These are phyloP conservation scores for Ondatra zibethicus DNA, from an alignment of 2,113 vertebrate species.

Conservation along the genomic window DNA sequence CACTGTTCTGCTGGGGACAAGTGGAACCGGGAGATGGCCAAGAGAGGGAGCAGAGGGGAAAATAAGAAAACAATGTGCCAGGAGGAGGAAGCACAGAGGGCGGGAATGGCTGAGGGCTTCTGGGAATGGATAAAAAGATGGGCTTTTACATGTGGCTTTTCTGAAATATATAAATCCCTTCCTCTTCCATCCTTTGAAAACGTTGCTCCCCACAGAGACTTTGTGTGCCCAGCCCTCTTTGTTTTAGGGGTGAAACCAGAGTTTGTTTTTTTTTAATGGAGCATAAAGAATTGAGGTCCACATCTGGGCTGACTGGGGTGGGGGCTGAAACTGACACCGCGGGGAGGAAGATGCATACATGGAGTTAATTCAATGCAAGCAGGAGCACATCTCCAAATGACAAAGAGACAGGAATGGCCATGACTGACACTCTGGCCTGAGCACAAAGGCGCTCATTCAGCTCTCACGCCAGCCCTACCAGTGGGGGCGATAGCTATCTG, in stretches of 20 bases:
- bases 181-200: slow-evolving; percentile 60
- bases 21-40: background rate
- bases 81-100: background rate
- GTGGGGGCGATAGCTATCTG: fast-evolving
- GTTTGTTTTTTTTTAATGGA: slow-evolving; percentile 46
- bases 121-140: slow-evolving; percentile 59
- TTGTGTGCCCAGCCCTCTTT: slow-evolving; percentile 70
- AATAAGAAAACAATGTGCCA: slow-evolving; percentile 22
- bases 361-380: slow-evolving; percentile 68
- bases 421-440: background rate
- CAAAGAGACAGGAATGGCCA: background rate
- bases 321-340: slow-evolving; percentile 31
- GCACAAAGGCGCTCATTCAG: background rate
- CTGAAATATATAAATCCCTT: slow-evolving; percentile 57
- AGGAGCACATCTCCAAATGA: slow-evolving; percentile 37
- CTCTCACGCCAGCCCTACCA: background rate
- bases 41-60: background rate
- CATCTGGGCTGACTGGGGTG: background rate
- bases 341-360: slow-evolving; percentile 57
- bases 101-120: slow-evolving; percentile 53
- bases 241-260: slow-evolving; percentile 68
- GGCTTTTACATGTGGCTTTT: slow-evolving; percentile 31
- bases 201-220: slow-evolving; percentile 65
- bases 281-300: slow-evolving; percentile 58
- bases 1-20: slow-evolving; percentile 48